Base-by-base conservation (phyloP, 1,140 invertebrate species). In the Drosophila serrata region DNA sequence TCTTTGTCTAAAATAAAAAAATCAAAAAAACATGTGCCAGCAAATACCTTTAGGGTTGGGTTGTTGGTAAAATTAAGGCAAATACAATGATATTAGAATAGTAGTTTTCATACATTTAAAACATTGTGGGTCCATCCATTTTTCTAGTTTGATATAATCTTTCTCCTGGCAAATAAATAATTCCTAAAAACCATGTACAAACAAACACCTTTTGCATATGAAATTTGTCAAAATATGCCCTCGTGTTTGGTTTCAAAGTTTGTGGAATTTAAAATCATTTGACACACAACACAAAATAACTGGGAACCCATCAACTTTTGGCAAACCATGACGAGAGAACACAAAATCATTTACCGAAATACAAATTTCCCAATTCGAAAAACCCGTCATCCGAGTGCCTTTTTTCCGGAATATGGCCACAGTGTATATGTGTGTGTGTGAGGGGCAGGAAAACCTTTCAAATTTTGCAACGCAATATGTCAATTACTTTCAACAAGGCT, bases 391-490 rank as follows among this genome's bases (percentile, higher is more conserved):
- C 15, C 3, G 22, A 53, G 27, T 56, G 42, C 62, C 48, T 58
- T 58, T 64, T 57, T n/a, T 39, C 22, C 17, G 22, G 49, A 29
- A 43, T 49, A 29, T 15, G 7, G 45, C 45, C 60, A 35, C 35
- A 33, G 35, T 39, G 8, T 49, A 15, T 19, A 12, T 40, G 13
- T 29, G 48, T 33, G 29, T 61, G 31, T 8, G n/a, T n/a, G n/a
- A n/a, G n/a, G 33, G 12, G 29, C 24, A 39, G 27, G 29, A 81
- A 81, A 81, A 81, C 78, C 73, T 81, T 85, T 85, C 78, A 81
- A 85, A 86, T 78, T 86, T 78, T 72, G 82, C 80, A 80, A 79
- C 65, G 84, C 84, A 88, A 87, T 87, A 70, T 88, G 82, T 88
- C 82, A 87, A 79, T 87, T 77, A 80, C 65, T 90, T 84, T 84